Base-by-base conservation (phyloP, 1,140 invertebrate genomes). In the Vanessa tameamea region DNA sequence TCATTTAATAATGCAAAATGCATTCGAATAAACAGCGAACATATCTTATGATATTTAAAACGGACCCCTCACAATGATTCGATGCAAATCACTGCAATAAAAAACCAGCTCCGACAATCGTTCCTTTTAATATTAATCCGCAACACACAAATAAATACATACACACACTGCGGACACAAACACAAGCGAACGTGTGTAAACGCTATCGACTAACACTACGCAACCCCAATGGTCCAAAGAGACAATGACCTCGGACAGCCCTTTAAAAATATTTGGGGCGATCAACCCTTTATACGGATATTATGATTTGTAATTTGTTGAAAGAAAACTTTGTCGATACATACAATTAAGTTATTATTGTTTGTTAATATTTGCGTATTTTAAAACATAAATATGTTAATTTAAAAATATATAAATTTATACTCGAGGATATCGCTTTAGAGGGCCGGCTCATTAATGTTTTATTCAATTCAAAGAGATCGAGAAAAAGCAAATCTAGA, bases 271-370 rank as follows among this genome's bases (percentile, higher is more conserved):
- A 71, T 67, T 63, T 65, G 71, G 69, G 73, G 73, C 67, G 77
- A 73, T 78, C 73, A 78, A 69, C 77, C 77, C 77, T 75, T 78
- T 73, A 55, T 75, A 63, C 69, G 76, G 64, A 70, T 78, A 66
- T 71, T 78, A 73, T 78, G 77, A 78, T 78, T 78, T 73, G 77
- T 70, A 78, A 78, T 76, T 75, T 75, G 73, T 57, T 48, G 12
- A 37, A 53, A 15, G 51, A 47, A 64, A 9, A 53, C 20, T 12
- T 23, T 57, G 8, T 57, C 37, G 37, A 6, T 43, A 43, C 0
- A 43, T 43, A 9, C 37, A 43, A 43, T 11, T 43, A 5, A 0
- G 37, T 9, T 43, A 43, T 43, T 8, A 11, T 43, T 9, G 37
- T 7, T 37, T 37, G 0, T 37, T 37, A 5, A 37, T 37, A 37